These are phyloP conservation scores for Sebastes flavidus DNA, from an alignment of 2,797 vertebrate species.

Conservation along the genomic window DNA sequence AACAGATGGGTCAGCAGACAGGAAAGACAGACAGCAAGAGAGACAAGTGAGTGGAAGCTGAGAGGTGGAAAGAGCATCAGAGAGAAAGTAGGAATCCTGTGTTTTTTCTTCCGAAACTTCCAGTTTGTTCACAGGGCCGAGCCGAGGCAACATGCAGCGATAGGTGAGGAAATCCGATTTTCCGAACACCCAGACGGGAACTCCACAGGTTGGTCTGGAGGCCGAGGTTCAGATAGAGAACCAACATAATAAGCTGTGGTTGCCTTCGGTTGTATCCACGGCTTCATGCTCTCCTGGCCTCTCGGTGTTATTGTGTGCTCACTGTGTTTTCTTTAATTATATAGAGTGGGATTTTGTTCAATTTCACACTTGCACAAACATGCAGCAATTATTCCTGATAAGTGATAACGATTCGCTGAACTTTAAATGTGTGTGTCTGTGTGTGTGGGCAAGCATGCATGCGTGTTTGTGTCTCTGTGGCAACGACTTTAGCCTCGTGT, in stretches of 20 bases:
- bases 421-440: slow-evolving; percentile 61
- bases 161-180: slow-evolving; percentile 43
- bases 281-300: slow-evolving; percentile 60
- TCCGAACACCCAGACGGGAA: slow-evolving; percentile 6
- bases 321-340: slow-evolving; percentile 77
- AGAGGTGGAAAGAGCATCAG: slow-evolving; percentile 32
- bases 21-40: slow-evolving; percentile 35
- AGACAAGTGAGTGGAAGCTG: slow-evolving; percentile 30
- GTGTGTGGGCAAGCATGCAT: slow-evolving; percentile 10
- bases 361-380: slow-evolving; percentile 82
- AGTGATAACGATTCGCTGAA: slow-evolving; percentile 76
- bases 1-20: slow-evolving; percentile 66
- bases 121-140: slow-evolving; percentile 18
- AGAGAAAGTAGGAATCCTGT: slow-evolving; percentile 27
- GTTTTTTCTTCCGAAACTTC: slow-evolving; percentile 12
- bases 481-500: slow-evolving; percentile 31
- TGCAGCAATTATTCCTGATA: slow-evolving; percentile 79
- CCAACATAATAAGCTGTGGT: slow-evolving; percentile 46
- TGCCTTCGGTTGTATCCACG: slow-evolving; percentile 53
- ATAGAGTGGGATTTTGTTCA: slow-evolving; percentile 77
- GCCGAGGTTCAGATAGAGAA: slow-evolving; percentile 42
- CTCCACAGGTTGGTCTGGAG: slow-evolving; percentile 47
- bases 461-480: slow-evolving; percentile 32
- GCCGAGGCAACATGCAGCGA: slow-evolving; percentile 21
- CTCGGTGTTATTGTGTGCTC: slow-evolving; percentile 66